Conservation (phyloP, 2,113 vertebrate species). For the Coturnix japonica region DNA sequence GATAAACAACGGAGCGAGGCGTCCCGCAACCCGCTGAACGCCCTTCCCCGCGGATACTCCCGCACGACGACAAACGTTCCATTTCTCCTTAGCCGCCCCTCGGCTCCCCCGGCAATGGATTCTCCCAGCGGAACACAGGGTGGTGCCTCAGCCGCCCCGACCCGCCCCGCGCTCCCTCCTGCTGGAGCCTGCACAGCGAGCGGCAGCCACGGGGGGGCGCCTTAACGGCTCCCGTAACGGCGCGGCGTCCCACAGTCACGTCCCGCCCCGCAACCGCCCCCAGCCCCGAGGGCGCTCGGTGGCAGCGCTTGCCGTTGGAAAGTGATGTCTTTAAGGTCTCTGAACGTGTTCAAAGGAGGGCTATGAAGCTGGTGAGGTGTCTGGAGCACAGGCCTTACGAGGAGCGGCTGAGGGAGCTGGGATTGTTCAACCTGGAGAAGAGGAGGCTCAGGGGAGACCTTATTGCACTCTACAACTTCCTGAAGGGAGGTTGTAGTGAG, state of each 20-base stretch:
- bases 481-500: no score
- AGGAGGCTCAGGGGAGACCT: no score
- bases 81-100: rapidly evolving
- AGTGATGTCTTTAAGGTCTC: no score
- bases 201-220: neutral
- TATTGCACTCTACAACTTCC: no score
- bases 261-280: no score
- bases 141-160: neutral
- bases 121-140: neutral
- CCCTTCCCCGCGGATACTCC: rapidly evolving
- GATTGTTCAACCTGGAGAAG: no score
- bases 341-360: no score
- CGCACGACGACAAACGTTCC: rapidly evolving
- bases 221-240: neutral
- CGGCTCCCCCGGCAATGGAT: neutral
- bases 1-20: rapidly evolving
- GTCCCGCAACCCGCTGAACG: rapidly evolving
- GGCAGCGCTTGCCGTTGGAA: no score
- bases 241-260: neutral
- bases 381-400: no score
- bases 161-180: neutral
- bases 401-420: no score
- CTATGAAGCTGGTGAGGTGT: no score
- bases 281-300: no score
- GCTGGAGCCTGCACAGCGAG: neutral